Conservation (phyloP, 2,113 vertebrate species). For the Solea senegalensis region DNA sequence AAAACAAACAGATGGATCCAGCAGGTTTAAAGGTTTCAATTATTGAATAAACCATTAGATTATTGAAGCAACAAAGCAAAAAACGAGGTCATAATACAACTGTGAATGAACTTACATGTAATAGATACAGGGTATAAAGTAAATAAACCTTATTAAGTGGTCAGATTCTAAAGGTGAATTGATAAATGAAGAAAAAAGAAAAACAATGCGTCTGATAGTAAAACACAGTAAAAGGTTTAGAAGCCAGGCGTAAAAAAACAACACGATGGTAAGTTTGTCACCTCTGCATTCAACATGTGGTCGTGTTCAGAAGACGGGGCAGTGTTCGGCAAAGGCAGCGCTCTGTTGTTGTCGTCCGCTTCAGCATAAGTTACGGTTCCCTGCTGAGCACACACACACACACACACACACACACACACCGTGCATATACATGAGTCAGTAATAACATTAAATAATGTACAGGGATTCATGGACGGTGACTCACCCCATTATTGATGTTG, state of each 20-base stretch:
- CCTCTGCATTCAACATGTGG: neutral
- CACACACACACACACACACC: too few relatives aligned
- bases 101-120: too few relatives aligned
- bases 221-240: too few relatives aligned
- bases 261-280: too few relatives aligned
- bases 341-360: constrained; percentile 2
- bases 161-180: too few relatives aligned
- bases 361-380: neutral
- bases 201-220: neutral
- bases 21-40: neutral
- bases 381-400: constrained; percentile 36
- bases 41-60: neutral
- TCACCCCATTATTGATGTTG: constrained; percentile 77
- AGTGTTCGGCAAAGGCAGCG: constrained; percentile 23
- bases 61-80: neutral
- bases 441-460: neutral
- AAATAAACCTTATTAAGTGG: too few relatives aligned
- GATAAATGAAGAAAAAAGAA: neutral
- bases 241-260: too few relatives aligned
- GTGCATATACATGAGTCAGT: neutral
- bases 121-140: too few relatives aligned
- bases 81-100: too few relatives aligned
- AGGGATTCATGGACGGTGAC: constrained; percentile 33
- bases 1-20: neutral
- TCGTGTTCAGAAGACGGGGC: constrained; percentile 66